These are phyloP conservation scores for Onychomys leucogaster DNA, from an alignment of 2,797 vertebrate genomes.

Conservation along the genomic window DNA sequence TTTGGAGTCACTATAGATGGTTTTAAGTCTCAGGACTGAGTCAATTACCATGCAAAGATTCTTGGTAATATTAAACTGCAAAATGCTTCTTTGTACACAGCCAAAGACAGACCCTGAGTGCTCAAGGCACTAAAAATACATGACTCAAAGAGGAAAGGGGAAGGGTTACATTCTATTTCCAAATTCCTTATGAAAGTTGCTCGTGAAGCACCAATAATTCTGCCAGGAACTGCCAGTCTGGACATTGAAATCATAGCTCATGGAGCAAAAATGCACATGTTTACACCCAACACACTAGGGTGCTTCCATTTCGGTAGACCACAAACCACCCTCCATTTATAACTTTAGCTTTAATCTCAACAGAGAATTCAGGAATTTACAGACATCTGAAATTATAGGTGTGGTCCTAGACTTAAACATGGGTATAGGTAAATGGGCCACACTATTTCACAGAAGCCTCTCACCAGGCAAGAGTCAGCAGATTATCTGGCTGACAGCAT, in stretches of 20 bases:
- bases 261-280: neutral
- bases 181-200: conserved; percentile 16
- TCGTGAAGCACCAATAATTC: neutral
- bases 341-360: neutral
- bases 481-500: neutral
- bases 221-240: neutral
- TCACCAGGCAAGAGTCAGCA: neutral
- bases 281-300: neutral
- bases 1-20: neutral
- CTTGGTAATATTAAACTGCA: neutral
- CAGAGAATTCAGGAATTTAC: neutral
- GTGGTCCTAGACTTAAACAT: neutral
- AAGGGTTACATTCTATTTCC: neutral
- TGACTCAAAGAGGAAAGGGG: neutral
- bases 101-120: neutral
- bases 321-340: neutral
- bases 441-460: neutral
- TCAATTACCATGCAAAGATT: neutral
- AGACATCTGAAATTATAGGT: neutral
- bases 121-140: neutral
- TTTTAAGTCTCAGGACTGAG: conserved; percentile 23
- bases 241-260: neutral
- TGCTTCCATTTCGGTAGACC: neutral
- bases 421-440: neutral
- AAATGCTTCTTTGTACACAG: conserved; percentile 43